phyloP scores from a whole-genome alignment of 2,797 vertebrate species.

The Moxostoma hubbsi region DNA sequence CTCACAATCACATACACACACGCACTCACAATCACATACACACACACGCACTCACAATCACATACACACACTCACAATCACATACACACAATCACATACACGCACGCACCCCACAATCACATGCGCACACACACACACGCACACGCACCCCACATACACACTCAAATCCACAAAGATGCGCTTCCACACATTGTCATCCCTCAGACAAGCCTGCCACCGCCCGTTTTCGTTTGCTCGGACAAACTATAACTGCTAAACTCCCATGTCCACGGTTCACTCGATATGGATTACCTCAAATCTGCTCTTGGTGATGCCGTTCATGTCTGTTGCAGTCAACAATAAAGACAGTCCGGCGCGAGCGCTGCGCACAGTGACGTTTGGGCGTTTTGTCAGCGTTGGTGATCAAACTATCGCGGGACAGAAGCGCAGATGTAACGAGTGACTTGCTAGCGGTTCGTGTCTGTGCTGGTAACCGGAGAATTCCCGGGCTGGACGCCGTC shows the following conservation, averaged over 20 bases:
- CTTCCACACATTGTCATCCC: slow-evolving; percentile 37
- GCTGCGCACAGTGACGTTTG: slow-evolving; percentile 63
- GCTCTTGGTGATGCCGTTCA: slow-evolving; percentile 86
- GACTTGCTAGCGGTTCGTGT: slow-evolving; percentile 71
- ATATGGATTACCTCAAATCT: slow-evolving; percentile 81
- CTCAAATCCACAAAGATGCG: slow-evolving; percentile 44
- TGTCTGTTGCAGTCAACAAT: slow-evolving; percentile 75
- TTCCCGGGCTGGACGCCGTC: slow-evolving; percentile 66
- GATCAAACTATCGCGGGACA: slow-evolving; percentile 39
- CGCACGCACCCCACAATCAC: too few relatives aligned
- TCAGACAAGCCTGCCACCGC: slow-evolving; percentile 49
- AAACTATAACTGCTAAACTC: slow-evolving; percentile 59
- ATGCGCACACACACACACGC: too few relatives aligned
- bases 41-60: too few relatives aligned
- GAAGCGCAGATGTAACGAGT: slow-evolving; percentile 61
- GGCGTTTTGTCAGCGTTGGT: slow-evolving; percentile 69
- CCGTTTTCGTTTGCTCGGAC: slow-evolving; percentile 38
- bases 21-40: too few relatives aligned
- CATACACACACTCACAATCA: too few relatives aligned
- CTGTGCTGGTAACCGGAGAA: slow-evolving; percentile 65
- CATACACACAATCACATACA: too few relatives aligned
- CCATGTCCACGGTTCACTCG: slow-evolving; percentile 61
- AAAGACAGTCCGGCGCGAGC: slow-evolving; percentile 61
- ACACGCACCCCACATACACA: too few relatives aligned
- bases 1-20: too few relatives aligned